A percentile compares a stretch with the other conserved stretches of the same genome.
These are phyloP conservation scores for Hiodon tergisus DNA, from an alignment of 2,113 vertebrate genomes.

Conservation along the genomic window DNA sequence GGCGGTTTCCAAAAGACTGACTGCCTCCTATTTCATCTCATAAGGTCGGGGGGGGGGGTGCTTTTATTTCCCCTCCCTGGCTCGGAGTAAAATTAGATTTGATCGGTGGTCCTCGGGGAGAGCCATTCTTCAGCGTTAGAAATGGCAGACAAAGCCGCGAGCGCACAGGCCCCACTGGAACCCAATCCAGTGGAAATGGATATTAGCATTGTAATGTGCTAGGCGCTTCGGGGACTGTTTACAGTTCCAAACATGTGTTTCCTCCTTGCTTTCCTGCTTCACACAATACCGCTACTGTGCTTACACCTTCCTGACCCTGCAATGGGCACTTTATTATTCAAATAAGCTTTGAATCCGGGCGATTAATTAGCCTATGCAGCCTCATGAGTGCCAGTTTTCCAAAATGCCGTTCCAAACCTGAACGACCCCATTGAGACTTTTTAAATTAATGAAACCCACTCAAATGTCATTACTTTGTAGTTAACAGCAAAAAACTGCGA, in stretches of 20 bases:
- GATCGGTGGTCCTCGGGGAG: conserved; percentile 36
- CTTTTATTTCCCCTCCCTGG: conserved; percentile 40
- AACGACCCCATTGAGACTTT: conserved; percentile 44
- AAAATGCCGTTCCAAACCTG: conserved; percentile 31
- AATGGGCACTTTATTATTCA: conserved; percentile 61
- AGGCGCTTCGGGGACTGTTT: conserved; percentile 37
- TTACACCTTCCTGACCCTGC: conserved; percentile 38
- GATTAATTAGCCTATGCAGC: conserved; percentile 53
- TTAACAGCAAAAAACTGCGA: conserved; percentile 42
- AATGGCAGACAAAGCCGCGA: conserved; percentile 29
- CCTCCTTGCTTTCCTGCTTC: conserved; percentile 39
- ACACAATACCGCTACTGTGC: conserved; percentile 22
- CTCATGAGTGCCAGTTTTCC: conserved; percentile 32
- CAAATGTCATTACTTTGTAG: conserved; percentile 47
- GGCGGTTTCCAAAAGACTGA: conserved; percentile 34
- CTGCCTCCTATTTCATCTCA: conserved; percentile 43
- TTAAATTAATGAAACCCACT: conserved; percentile 43
- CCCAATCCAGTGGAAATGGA: conserved; percentile 27
- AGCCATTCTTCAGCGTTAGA: conserved; percentile 43
- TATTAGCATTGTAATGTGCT: conserved; percentile 25
- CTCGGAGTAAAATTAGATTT: conserved; percentile 34
- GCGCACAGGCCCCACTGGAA: conserved; percentile 24
- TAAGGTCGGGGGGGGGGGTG: conserved; percentile 53
- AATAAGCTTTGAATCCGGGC: conserved; percentile 51
- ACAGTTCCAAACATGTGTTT: conserved; percentile 35